Conservation (phyloP, 2,888 invertebrate genomes). For the Phalera bucephala region DNA sequence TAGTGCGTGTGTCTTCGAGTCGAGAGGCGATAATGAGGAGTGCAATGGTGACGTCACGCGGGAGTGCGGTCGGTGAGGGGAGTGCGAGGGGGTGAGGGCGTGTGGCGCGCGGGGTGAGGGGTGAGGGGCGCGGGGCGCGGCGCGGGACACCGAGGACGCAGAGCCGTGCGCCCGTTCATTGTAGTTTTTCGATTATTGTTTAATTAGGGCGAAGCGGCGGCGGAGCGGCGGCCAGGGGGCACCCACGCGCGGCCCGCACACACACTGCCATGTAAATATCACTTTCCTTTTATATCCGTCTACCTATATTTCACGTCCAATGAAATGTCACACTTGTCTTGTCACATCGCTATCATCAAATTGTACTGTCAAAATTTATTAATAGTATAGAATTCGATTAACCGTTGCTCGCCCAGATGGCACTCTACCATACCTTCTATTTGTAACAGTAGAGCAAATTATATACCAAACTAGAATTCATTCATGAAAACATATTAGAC, state of each 20-base stretch:
- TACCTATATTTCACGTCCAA: constrained; percentile 2
- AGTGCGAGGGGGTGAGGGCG: constrained; percentile 71
- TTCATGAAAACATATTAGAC: too few relatives aligned
- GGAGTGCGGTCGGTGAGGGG: constrained; percentile 35
- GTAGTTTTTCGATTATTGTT: constrained; percentile 84
- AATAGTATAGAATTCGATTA: too few relatives aligned
- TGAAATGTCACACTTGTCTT: neutral
- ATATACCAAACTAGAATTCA: too few relatives aligned
- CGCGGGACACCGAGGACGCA: constrained; percentile 65
- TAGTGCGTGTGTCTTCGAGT: constrained; percentile 64
- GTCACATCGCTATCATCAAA: constrained; percentile 3
- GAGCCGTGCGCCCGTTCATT: constrained; percentile 81
- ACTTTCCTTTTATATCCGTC: constrained; percentile 6
- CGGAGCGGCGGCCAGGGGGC: constrained; percentile 76
- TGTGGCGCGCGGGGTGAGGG: constrained; percentile 28
- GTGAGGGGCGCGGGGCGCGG: constrained; percentile 30
- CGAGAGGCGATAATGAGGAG: constrained; percentile 79
- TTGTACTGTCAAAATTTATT: neutral
- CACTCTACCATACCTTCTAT: too few relatives aligned
- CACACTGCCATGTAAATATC: constrained; percentile 18
- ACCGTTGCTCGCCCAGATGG: too few relatives aligned
- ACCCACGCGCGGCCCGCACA: constrained; percentile 59
- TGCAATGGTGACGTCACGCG: constrained; percentile 76
- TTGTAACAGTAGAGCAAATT: too few relatives aligned
- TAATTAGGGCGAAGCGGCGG: constrained; percentile 83